Base-by-base conservation (phyloP, 2,113 vertebrate genomes). In the Myodes glareolus region DNA sequence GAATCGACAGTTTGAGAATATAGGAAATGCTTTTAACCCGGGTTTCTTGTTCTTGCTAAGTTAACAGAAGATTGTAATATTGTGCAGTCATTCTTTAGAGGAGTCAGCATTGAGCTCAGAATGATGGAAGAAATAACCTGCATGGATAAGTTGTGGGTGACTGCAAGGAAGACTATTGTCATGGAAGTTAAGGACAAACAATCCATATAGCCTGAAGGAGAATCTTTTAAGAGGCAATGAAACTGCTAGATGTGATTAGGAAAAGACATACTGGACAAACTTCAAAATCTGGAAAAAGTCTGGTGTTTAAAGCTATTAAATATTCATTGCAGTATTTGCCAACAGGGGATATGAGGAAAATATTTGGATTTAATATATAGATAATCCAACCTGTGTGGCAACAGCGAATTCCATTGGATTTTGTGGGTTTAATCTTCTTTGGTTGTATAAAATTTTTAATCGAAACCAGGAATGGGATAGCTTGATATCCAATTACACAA, bases 31-130 rank as follows among this genome's bases (percentile, higher is more conserved):
- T 81, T 91, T 76, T n/a, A 27, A 88, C 17, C 47, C 63, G 7
- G 80, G 92, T 85, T 39, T 11, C 90, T 82, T 36, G 23, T 27
- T 96, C 47, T 90, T 78, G 65, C 85, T 52, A 42, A 94, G n/a
- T 36, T 1, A 2, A 12, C 3, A 52, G 52, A 91, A 58, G 23
- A 47, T 52, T 89, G 8, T 4, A 67, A n/a, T 52, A 77, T 7
- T 55, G 25, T 16, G 39, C 17, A 47, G 21, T 27, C 72, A 13
- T 58, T 92, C 27, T 42, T 39, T 63, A 16, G 42, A 86, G 29
- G 33, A 91, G 21, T 63, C 42, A 65, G 36, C 12, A 23, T 19
- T 75, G 80, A 80, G 47, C 75, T 31, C 92, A 4, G 80, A 81
- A 42, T 80, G 36, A n/a, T 45, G 55, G 50, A 58, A 93, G 50